phyloP scores from a whole-genome alignment of 2,113 vertebrate species.

The Bettongia penicillata region DNA sequence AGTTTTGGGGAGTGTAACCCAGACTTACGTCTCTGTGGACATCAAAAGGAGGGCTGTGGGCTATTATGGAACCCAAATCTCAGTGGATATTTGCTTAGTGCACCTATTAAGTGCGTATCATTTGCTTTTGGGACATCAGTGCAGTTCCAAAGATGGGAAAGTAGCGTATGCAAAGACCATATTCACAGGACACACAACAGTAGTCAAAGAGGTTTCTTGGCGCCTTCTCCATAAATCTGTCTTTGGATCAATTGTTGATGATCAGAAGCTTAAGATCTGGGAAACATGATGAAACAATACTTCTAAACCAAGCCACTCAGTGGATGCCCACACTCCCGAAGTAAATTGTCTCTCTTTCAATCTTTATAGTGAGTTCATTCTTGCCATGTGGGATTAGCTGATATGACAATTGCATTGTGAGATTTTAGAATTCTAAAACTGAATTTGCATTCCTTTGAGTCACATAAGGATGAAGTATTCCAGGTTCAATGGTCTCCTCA shows the following conservation, averaged over 20 bases:
- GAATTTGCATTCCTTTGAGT: slow-evolving; percentile 99
- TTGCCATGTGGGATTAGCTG: slow-evolving; percentile 95
- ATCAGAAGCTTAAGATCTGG: slow-evolving; percentile 99
- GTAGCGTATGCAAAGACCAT: slow-evolving; percentile 98
- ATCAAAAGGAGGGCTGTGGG: slow-evolving; percentile 98
- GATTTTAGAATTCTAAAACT: slow-evolving; percentile 97
- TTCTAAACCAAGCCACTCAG: slow-evolving; percentile 97
- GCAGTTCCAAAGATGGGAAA: slow-evolving; percentile 99
- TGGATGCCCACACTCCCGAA: slow-evolving; percentile 98
- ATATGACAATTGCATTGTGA: slow-evolving; percentile 98
- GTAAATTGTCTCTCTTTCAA: slow-evolving; percentile 99
- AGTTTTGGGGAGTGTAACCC: slow-evolving; percentile 98
- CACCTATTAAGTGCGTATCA: slow-evolving; percentile 90
- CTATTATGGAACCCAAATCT: slow-evolving; percentile 99
- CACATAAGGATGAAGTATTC: slow-evolving; percentile 99
- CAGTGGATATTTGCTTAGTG: slow-evolving; percentile 96
- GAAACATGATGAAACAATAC: slow-evolving; percentile 98
- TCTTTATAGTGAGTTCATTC: slow-evolving; percentile 97
- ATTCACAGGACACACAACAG: slow-evolving; percentile 97
- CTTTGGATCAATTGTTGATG: slow-evolving; percentile 97
- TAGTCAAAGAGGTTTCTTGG: slow-evolving; percentile 98
- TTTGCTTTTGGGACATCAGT: slow-evolving; percentile 98
- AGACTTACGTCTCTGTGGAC: slow-evolving; percentile 95
- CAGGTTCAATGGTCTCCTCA: slow-evolving; percentile 85
- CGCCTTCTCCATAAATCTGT: slow-evolving; percentile 96